These are phyloP conservation scores for Baryphthengus martii DNA, from an alignment of 2,113 vertebrate genomes.

Conservation along the genomic window DNA sequence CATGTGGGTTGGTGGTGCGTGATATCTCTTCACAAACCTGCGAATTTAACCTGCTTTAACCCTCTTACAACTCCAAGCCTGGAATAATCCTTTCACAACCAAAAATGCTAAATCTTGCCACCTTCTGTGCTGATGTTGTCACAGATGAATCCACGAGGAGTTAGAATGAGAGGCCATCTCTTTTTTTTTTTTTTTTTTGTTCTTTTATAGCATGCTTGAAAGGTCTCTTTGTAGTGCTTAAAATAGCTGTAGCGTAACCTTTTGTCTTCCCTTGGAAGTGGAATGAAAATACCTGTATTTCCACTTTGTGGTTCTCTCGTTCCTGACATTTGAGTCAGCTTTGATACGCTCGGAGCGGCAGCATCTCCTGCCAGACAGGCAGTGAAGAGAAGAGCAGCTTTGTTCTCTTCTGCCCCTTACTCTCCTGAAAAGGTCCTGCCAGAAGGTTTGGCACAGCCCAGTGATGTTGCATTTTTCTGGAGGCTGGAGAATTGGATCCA, in stretches of 20 bases:
- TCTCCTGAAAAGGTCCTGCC: background rate
- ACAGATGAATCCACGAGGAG: background rate
- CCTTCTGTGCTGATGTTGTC: background rate
- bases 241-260: background rate
- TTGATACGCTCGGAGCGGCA: slow-evolving; percentile 1
- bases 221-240: background rate
- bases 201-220: background rate
- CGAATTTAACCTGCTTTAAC: slow-evolving; percentile 2
- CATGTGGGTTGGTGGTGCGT: background rate
- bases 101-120: background rate
- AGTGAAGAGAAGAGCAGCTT: background rate
- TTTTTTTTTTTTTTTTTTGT: background rate
- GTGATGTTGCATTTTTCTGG: background rate
- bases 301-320: background rate
- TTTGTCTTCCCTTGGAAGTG: slow-evolving; percentile 4
- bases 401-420: background rate
- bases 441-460: background rate
- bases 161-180: background rate
- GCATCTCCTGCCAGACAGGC: background rate
- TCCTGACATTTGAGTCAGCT: background rate
- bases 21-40: background rate
- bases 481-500: background rate
- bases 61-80: background rate
- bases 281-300: background rate
- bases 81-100: background rate